Evolutionary conservation across 2,797 vertebrate species (phyloP), one percentile per base, ranked within the genome.

Genomic region (Gymnoscopelus microlampas): DNA sequence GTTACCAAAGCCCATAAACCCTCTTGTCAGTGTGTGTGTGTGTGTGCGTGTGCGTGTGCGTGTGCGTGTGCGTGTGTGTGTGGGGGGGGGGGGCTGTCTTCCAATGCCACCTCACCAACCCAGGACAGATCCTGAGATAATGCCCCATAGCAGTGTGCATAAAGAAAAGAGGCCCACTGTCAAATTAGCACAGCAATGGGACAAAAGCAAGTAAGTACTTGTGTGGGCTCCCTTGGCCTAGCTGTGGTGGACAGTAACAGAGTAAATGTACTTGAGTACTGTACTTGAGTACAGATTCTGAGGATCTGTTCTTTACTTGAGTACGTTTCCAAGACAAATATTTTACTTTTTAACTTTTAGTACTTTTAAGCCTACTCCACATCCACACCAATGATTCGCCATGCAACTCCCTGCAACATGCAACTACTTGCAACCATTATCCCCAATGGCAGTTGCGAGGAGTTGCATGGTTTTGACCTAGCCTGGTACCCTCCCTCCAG

Each of bases 111-210:
- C 35, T 47, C 44, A n/a, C 39, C 29, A 19, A 60, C 13, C 39
- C 23, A 15, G 12, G 14, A 39, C 32, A 29, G 53, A 6, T n/a
- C 59, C 23, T 15, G 0, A 14, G 54, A 66, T 66, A 74, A 63
- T 29, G 44, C 63, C 2, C 54, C 66, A 58, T 23, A 51, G 53
- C 32, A 15, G 11, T 10, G 5, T 50, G 47, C 47, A 58, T 15
- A 59, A 67, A 50, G 4, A 49, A 11, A 1, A 13, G 54, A 57
- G 71, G 60, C 74, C 79, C 71, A 7, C 48, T 10, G 13, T 76
- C 63, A 66, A 65, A 80, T 77, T 81, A 81, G 63, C 32, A 2
- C 2, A 0, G 49, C 64, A 57, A 68, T 53, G 62, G 62, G 51
- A 83, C 73, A 78, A 76, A 76, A 23, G 66, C 4, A 5, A 29